These are phyloP conservation scores for Anastrepha obliqua DNA, from an alignment of 1,140 invertebrate species.

Conservation along the genomic window DNA sequence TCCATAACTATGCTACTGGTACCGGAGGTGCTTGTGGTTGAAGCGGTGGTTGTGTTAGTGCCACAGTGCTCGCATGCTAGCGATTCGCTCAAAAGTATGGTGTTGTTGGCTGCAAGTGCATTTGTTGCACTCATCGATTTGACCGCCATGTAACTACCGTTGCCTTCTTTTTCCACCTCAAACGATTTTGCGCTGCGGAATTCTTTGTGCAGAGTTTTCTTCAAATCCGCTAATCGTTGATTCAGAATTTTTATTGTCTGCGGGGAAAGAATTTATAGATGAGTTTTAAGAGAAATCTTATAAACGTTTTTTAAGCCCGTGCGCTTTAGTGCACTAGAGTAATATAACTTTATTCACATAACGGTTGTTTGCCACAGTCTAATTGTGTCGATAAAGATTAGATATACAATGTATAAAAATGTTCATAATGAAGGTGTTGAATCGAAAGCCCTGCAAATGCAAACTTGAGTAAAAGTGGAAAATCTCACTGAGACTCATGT, in stretches of 20 bases:
- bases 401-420: too few relatives aligned
- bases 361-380: too few relatives aligned
- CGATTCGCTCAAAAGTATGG: background rate
- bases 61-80: background rate
- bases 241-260: constrained; percentile 92
- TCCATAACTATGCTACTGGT: constrained; percentile 76
- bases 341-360: too few relatives aligned
- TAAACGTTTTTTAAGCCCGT: too few relatives aligned
- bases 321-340: too few relatives aligned
- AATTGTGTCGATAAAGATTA: too few relatives aligned
- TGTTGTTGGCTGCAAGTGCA: background rate
- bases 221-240: constrained; percentile 89
- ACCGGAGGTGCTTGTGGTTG: constrained; percentile 58
- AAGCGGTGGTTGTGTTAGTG: background rate
- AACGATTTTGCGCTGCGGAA: constrained; percentile 77
- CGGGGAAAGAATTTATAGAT: background rate
- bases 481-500: too few relatives aligned
- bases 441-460: too few relatives aligned
- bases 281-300: background rate
- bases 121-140: background rate
- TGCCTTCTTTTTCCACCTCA: constrained; percentile 61
- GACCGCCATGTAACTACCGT: background rate
- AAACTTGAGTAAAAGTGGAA: too few relatives aligned
- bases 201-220: constrained; percentile 92
- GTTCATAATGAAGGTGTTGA: too few relatives aligned